phyloP scores from a whole-genome alignment of 2,113 vertebrate genomes.

The Syngnathus typhle region DNA sequence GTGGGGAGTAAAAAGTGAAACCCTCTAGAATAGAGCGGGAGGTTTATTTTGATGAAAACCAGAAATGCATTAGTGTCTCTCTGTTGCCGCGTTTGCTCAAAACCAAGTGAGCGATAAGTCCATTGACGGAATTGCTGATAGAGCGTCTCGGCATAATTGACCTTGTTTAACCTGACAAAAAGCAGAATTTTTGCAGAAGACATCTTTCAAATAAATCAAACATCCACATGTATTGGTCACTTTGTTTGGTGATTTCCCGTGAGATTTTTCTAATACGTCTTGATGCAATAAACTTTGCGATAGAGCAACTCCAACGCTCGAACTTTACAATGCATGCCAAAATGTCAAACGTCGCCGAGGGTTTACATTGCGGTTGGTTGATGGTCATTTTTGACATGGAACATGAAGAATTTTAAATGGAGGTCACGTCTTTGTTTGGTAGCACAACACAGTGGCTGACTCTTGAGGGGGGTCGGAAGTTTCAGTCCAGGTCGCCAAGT shows the following conservation, averaged over 20 bases:
- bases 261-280: too few species aligned
- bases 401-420: too few species aligned
- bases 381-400: too few species aligned
- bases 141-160: slow-evolving; percentile 31
- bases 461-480: slow-evolving; percentile 23
- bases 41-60: slow-evolving; percentile 55
- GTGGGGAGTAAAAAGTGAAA: background rate
- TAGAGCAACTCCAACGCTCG: too few species aligned
- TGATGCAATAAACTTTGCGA: too few species aligned
- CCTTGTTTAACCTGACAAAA: slow-evolving; percentile 24
- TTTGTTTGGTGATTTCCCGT: too few species aligned
- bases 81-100: slow-evolving; percentile 15
- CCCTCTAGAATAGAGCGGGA: slow-evolving; percentile 1
- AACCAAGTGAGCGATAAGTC: slow-evolving; percentile 34
- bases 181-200: slow-evolving; percentile 26
- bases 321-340: too few species aligned
- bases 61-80: slow-evolving; percentile 34
- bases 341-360: too few species aligned
- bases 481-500: slow-evolving; percentile 42
- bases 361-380: too few species aligned
- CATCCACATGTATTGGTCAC: too few species aligned
- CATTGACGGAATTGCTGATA: slow-evolving; percentile 41
- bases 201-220: too few species aligned
- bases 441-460: slow-evolving; percentile 8
- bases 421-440: too few species aligned